Evolutionary conservation across 2,797 vertebrate genomes (phyloP).

Genomic region (Syndactyla subalaris): DNA sequence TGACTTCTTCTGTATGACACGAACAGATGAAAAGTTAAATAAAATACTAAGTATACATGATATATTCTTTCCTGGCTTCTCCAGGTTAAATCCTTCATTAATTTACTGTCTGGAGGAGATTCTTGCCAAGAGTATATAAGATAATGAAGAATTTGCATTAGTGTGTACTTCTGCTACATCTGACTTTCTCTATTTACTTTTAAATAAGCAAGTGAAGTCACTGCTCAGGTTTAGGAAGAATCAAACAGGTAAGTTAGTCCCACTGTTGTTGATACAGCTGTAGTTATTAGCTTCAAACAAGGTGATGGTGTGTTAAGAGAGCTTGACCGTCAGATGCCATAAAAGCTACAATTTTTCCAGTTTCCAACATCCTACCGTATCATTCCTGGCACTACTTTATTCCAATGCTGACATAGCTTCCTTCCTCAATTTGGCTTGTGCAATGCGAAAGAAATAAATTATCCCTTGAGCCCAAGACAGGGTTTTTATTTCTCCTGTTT

Average conservation of each 20-base stretch:
- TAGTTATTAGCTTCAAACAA: not conserved
- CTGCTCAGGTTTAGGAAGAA: not conserved
- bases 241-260: not conserved
- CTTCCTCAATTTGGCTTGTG: not conserved
- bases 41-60: not conserved
- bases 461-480: not conserved
- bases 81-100: not conserved
- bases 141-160: not conserved
- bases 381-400: not conserved
- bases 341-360: not conserved
- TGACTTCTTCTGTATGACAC: not conserved
- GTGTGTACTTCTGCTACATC: not conserved
- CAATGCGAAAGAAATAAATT: not conserved
- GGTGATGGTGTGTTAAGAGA: not conserved
- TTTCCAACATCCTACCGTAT: not conserved
- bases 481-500: not conserved
- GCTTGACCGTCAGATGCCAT: not conserved
- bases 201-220: not conserved
- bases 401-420: not conserved
- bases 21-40: not conserved
- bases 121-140: not conserved
- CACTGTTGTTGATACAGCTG: not conserved
- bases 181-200: not conserved
- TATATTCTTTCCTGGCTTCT: not conserved
- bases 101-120: not conserved